phyloP scores from a whole-genome alignment of 2,888 invertebrate genomes.

The Cephus runcator region DNA sequence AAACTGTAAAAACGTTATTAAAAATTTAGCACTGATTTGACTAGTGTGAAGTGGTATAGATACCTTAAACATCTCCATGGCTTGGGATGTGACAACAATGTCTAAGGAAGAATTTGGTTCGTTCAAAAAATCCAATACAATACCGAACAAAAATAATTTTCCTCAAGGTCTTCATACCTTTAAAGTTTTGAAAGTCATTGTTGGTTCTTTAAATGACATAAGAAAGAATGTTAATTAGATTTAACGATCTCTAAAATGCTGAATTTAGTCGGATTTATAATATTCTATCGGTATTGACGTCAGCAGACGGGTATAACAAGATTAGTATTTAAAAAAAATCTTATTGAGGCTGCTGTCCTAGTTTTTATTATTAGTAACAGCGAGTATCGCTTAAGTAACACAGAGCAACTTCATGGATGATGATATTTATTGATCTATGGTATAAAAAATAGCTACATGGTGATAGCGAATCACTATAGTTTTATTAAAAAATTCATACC shows the following conservation, averaged over 20 bases:
- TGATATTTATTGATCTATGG: not conserved
- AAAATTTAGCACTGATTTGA: too few relatives aligned
- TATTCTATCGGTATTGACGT: not conserved
- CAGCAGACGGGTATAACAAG: not conserved
- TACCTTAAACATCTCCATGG: not conserved
- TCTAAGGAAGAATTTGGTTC: not conserved
- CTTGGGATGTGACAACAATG: not conserved
- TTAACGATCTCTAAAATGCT: not conserved
- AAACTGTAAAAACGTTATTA: too few relatives aligned
- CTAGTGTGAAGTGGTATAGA: too few relatives aligned
- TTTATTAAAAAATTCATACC: not conserved
- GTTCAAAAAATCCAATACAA: not conserved
- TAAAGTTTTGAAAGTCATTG: not conserved
- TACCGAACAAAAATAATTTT: not conserved
- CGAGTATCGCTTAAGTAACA: not conserved
- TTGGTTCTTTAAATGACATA: not conserved
- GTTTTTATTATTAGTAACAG: not conserved
- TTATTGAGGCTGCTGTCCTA: not conserved
- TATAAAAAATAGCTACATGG: not conserved
- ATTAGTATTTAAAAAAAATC: not conserved
- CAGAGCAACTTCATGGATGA: not conserved
- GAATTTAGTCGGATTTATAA: not conserved
- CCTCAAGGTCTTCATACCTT: not conserved
- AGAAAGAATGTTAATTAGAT: not conserved
- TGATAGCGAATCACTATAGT: not conserved